Percentiles rank a stretch among this genome's conserved stretches.
phyloP scores from a whole-genome alignment of 2,888 invertebrate species.

The Enchytraeus crypticus region DNA sequence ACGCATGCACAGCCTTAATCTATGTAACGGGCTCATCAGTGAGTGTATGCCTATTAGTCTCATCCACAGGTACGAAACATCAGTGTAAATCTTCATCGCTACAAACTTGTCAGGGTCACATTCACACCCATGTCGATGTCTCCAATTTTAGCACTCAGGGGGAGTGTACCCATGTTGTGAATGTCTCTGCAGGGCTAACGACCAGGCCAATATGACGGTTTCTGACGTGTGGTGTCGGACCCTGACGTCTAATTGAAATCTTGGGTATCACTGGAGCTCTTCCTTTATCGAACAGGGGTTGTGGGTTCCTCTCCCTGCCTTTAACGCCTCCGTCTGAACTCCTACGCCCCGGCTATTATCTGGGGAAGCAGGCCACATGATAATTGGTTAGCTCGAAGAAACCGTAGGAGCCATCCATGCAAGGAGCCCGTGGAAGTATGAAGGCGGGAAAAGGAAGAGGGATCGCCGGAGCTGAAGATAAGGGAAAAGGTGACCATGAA shows the following conservation, averaged over 20 bases:
- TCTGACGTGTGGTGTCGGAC: neutral
- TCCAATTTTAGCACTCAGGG: conserved; percentile 5
- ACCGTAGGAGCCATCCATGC: neutral
- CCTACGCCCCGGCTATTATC: conserved; percentile 6
- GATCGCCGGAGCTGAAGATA: neutral
- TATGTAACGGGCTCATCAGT: neutral
- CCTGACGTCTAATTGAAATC: conserved; percentile 18
- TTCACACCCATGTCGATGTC: neutral
- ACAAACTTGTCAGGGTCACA: neutral
- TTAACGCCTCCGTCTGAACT: conserved; percentile 22
- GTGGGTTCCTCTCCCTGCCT: conserved; percentile 1
- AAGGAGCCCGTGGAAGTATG: neutral
- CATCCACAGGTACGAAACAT: neutral
- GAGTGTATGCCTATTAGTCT: neutral
- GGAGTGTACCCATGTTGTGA: conserved; percentile 6
- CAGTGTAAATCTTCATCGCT: neutral
- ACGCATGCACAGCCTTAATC: too few relatives aligned
- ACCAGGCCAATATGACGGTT: neutral
- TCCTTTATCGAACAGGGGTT: conserved; percentile 8
- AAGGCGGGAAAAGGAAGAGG: conserved; percentile 5
- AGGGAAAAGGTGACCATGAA: conserved; percentile 18
- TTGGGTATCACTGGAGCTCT: conserved; percentile 16
- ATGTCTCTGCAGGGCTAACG: neutral
- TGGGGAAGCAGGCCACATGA: neutral
- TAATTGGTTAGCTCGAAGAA: neutral